These are phyloP conservation scores for Nyctibius grandis DNA, from an alignment of 2,797 vertebrate genomes.

Conservation along the genomic window DNA sequence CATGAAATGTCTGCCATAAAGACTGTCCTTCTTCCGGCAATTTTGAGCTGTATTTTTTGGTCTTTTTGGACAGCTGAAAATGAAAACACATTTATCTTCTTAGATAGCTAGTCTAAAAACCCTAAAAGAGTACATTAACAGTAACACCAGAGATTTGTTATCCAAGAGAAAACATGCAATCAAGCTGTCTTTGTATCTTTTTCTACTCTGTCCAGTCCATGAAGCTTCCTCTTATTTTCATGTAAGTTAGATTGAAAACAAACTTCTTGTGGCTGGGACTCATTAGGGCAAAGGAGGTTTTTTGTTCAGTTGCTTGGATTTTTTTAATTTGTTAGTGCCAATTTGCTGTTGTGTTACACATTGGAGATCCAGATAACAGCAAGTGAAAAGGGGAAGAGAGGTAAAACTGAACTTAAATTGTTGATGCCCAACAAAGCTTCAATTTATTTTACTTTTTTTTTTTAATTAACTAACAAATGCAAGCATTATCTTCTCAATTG, in stretches of 20 bases:
- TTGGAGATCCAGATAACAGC: not conserved
- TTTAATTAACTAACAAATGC: not conserved
- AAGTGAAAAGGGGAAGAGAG: not conserved
- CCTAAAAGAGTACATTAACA: not conserved
- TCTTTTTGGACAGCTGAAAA: not conserved
- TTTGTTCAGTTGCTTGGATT: accelerated
- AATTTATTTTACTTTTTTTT: not conserved
- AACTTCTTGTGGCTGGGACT: not conserved
- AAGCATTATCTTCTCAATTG: not conserved
- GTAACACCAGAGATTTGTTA: not conserved
- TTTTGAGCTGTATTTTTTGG: not conserved
- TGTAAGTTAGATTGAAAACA: not conserved
- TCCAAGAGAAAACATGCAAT: not conserved
- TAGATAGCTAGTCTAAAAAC: not conserved
- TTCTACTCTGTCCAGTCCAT: not conserved
- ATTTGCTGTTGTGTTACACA: accelerated
- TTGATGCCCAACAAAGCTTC: not conserved
- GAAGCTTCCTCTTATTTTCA: not conserved
- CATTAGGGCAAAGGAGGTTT: accelerated
- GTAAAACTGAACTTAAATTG: not conserved
- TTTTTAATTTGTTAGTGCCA: not conserved
- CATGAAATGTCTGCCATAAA: not conserved
- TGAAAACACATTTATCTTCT: not conserved
- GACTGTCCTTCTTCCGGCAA: not conserved
- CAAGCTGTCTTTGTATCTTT: not conserved